Conservation (phyloP, 2,888 invertebrate genomes). For the Rhabditoides inermis region DNA sequence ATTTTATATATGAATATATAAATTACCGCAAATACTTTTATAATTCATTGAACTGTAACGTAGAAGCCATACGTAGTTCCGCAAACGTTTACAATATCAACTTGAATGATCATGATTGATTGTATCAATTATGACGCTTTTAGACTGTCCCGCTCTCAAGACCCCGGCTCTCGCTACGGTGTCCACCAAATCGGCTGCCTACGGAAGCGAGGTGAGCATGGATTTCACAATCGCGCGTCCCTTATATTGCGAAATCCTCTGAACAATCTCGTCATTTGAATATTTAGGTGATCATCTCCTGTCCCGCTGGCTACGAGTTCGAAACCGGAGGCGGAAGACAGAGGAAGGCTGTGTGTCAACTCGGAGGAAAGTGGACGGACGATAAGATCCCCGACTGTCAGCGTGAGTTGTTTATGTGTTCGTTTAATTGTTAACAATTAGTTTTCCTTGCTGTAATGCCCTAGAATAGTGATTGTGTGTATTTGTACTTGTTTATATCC, state of each 20-base stretch:
- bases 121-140: constrained; percentile 5
- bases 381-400: constrained; percentile 47
- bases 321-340: constrained; percentile 42
- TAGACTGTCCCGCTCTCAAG: constrained; percentile 46
- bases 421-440: no score
- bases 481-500: not conserved
- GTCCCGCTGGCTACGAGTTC: constrained; percentile 50
- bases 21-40: not conserved
- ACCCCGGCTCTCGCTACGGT: constrained; percentile 40
- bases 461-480: no score
- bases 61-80: no score
- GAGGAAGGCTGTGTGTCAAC: constrained; percentile 41
- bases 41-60: no score
- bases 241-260: no score
- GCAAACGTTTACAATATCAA: no score
- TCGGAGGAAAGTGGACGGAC: constrained; percentile 50
- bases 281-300: constrained; percentile 35
- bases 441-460: no score
- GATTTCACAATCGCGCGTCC: not conserved
- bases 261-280: not conserved
- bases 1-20: constrained; percentile 1
- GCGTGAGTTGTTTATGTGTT: constrained; percentile 39
- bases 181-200: constrained; percentile 44
- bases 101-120: no score
- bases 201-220: constrained; percentile 36